A percentile compares a stretch with the other conserved stretches of the same genome.
Evolutionary conservation across 2,113 vertebrate species (phyloP).

Genomic region (Tetraodon nigroviridis): DNA sequence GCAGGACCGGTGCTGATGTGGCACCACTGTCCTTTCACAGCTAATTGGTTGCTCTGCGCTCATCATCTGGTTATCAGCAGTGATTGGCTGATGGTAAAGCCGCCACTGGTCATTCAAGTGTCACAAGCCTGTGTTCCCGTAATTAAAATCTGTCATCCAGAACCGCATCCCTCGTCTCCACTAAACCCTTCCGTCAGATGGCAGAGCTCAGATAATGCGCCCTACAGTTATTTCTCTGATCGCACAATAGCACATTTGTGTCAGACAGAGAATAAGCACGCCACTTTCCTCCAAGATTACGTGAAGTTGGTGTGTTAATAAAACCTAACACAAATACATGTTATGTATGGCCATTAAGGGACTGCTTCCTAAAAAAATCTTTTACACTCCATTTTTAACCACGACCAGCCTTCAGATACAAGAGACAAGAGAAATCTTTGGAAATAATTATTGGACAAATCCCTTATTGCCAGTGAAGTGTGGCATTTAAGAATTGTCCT

Average conservation of each 20-base stretch:
- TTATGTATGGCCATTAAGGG: conserved; percentile 1
- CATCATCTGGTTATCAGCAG: conserved; percentile 70
- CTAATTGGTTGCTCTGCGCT: conserved; percentile 67
- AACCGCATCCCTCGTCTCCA: conserved; percentile 69
- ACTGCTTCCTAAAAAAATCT: background rate
- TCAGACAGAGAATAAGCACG: conserved; percentile 21
- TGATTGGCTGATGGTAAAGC: conserved; percentile 69
- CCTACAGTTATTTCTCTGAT: conserved; percentile 52
- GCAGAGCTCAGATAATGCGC: conserved; percentile 70
- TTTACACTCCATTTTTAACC: conserved; percentile 35
- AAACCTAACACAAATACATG: background rate
- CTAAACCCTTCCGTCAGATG: conserved; percentile 74
- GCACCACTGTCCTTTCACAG: conserved; percentile 59
- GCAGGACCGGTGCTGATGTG: conserved; percentile 36
- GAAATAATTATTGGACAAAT: conserved; percentile 76
- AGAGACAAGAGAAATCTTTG: conserved; percentile 61
- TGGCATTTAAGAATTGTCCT: conserved; percentile 76
- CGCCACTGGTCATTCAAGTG: conserved; percentile 71
- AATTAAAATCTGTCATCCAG: conserved; percentile 80
- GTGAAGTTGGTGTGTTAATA: conserved; percentile 1
- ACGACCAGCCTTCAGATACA: conserved; percentile 58
- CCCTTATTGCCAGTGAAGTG: conserved; percentile 72
- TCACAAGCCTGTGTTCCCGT: conserved; percentile 73
- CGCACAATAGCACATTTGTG: conserved; percentile 28
- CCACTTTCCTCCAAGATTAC: conserved; percentile 6